Base-by-base conservation (phyloP, 2,113 vertebrate genomes). In the Leptobrachium ailaonicum region DNA sequence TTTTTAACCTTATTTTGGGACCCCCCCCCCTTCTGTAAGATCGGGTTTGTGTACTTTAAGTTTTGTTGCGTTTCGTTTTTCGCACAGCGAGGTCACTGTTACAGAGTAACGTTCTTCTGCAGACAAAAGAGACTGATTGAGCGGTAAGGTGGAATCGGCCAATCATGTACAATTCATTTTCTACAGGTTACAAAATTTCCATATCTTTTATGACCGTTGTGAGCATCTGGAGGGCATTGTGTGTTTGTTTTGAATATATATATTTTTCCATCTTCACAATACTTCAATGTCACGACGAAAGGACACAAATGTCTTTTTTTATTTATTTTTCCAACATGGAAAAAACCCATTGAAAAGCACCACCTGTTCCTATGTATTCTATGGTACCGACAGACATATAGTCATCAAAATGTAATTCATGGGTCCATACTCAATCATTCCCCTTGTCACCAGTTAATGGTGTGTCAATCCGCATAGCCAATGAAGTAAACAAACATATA, bases 311-410 rank as follows among this genome's bases (percentile, higher is more conserved):
- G n/a, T 53, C 40, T 14, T 13, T 20, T 20, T 53, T 50, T 45
- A 32, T n/a, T 4, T 50, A 0, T 32, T 32, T 32, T 32, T 32
- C 20, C 20, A 32, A 32, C 20, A 32, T 32, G 20, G 3, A 44
- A 14, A 20, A 2, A 71, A 71, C 20, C 32, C 11, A 10, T 40
- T 42, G 50, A 41, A 3, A 20, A 41, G 32, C 12, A 40, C 40
- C 71, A 72, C 50, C 50, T 72, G 71, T 72, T 53, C 47, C 47
- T 50, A 50, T 50, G 47, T 8, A 50, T 50, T 50, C 56, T 60
- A 3, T n/a, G 6, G n/a, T 13, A 20, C 62, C 6, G 62, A 64
- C n/a, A 64, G 62, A 64, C 62, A 32, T 64, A 32, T 64, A 64
- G 62, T 4, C 62, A 64, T 64, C 62, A 32, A 4, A 2, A 20